These are phyloP conservation scores for Mastigias papua DNA, from an alignment of 30 jellyfish, hydroid and myxozoan species.

Conservation along the genomic window DNA sequence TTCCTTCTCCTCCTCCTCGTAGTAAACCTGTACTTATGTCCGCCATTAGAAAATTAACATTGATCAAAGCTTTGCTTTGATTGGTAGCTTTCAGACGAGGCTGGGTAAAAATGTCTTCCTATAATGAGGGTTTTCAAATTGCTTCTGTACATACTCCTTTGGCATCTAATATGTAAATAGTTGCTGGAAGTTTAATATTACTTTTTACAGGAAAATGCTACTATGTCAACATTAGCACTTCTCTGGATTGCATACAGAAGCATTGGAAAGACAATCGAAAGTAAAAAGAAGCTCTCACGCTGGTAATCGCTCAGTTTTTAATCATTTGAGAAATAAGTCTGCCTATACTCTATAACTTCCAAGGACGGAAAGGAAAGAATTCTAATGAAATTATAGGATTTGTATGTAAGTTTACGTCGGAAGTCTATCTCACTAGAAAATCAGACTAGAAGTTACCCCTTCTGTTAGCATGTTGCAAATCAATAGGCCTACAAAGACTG, in stretches of 20 bases:
- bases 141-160: background rate
- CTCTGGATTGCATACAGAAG: slow-evolving; percentile 75
- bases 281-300: slow-evolving; percentile 46
- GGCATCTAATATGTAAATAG: no score
- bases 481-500: no score
- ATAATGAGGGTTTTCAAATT: no score
- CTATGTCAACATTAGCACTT: slow-evolving; percentile 42
- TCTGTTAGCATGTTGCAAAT: no score
- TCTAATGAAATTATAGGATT: no score
- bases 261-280: slow-evolving; percentile 53
- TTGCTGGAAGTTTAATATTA: background rate
- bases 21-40: no score
- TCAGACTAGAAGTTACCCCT: no score
- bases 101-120: background rate
- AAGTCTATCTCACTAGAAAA: no score
- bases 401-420: no score
- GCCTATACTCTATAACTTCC: background rate
- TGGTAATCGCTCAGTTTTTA: slow-evolving; percentile 38
- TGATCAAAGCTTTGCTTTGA: background rate
- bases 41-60: background rate
- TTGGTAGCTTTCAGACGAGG: slow-evolving; percentile 11
- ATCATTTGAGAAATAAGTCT: no score
- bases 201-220: background rate
- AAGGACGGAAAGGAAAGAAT: no score
- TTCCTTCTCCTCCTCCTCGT: background rate